phyloP scores from a whole-genome alignment of 2,888 invertebrate genomes.

The Chymomyza procnemis region DNA sequence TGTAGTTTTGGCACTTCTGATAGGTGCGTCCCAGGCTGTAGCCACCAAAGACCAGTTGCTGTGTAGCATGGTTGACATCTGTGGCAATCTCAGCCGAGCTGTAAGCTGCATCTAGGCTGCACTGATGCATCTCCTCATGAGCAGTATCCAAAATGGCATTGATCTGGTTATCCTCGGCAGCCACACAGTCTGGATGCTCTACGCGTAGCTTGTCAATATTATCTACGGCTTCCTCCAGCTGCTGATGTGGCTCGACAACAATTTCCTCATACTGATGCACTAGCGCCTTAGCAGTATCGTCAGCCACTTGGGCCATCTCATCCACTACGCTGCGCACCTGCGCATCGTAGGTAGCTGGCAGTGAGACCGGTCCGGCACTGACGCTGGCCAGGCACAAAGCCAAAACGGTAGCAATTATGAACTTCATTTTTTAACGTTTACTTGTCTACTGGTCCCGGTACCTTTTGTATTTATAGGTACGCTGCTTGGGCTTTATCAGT shows the following conservation, averaged over 20 bases:
- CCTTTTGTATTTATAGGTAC: not conserved
- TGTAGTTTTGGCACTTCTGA: constrained; percentile 52
- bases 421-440: constrained; percentile 42
- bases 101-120: constrained; percentile 58
- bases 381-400: constrained; percentile 39
- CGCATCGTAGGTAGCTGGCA: constrained; percentile 38
- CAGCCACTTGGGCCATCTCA: constrained; percentile 45
- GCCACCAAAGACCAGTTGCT: constrained; percentile 65
- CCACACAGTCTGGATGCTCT: constrained; percentile 56
- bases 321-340: constrained; percentile 41
- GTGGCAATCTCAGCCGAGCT: constrained; percentile 58
- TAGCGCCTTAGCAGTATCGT: constrained; percentile 45
- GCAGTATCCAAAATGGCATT: constrained; percentile 38
- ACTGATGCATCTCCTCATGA: constrained; percentile 53
- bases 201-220: constrained; percentile 53
- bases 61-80: constrained; percentile 59
- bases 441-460: constrained; percentile 1
- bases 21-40: constrained; percentile 44
- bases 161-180: constrained; percentile 48
- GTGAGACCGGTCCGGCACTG: not conserved
- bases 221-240: constrained; percentile 55
- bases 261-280: constrained; percentile 58
- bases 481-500: not conserved
- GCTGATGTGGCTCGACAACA: constrained; percentile 55
- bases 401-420: constrained; percentile 24